Conservation (phyloP, 2,888 invertebrate genomes). For the Julus scandinavius region DNA sequence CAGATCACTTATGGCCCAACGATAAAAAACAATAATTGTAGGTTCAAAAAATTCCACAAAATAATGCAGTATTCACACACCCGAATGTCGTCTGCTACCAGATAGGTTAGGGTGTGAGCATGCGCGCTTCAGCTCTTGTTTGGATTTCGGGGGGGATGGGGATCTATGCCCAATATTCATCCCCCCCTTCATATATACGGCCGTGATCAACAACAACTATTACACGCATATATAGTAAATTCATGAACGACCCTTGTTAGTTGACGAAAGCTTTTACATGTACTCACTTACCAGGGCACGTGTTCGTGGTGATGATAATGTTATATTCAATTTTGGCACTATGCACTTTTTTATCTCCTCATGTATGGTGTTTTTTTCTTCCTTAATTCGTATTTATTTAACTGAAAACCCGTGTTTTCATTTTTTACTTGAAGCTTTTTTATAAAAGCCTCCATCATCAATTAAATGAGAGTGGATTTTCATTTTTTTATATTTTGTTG, state of each 20-base stretch:
- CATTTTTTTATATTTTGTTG: not conserved
- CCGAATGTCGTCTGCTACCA: too few species aligned
- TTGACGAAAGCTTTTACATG: slow-evolving; percentile 7
- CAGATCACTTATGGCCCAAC: not conserved
- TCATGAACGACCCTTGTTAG: not conserved
- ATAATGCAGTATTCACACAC: not conserved
- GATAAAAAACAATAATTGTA: not conserved
- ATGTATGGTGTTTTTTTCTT: not conserved
- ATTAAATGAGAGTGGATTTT: slow-evolving; percentile 11
- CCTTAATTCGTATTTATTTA: slow-evolving; percentile 1
- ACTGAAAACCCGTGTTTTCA: slow-evolving; percentile 37
- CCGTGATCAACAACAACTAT: not conserved
- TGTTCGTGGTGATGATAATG: slow-evolving; percentile 16
- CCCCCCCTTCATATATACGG: too few species aligned
- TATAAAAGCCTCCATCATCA: not conserved
- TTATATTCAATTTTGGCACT: not conserved
- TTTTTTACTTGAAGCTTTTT: not conserved
- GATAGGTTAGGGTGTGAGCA: too few species aligned
- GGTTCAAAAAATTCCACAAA: not conserved
- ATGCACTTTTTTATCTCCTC: not conserved
- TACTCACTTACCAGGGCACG: not conserved
- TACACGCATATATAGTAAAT: too few species aligned
- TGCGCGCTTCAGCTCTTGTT: not conserved
- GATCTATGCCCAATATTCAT: too few species aligned
- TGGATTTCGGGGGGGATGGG: too few species aligned